Evolutionary conservation across 1,140 invertebrate species (phyloP).

Genomic region (Eriosoma lanigerum): DNA sequence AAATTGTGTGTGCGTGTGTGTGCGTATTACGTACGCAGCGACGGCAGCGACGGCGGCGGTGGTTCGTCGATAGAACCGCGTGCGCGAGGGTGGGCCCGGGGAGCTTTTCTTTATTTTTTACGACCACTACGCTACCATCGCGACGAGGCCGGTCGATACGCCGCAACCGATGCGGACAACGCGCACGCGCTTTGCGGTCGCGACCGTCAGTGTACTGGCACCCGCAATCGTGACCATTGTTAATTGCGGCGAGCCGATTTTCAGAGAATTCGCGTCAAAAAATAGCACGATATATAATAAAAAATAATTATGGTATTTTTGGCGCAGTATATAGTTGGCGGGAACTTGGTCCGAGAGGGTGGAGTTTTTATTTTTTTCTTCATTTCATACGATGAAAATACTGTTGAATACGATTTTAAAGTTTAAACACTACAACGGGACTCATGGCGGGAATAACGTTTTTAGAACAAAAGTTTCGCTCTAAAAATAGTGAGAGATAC

Average conservation of each 20-base stretch:
- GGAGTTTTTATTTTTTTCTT: too few relatives aligned
- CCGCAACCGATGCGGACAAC: background rate
- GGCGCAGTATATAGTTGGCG: too few relatives aligned
- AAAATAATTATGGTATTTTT: too few relatives aligned
- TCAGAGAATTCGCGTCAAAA: background rate
- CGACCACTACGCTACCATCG: background rate
- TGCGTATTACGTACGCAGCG: background rate
- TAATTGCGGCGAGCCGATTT: conserved; percentile 6
- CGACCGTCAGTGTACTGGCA: too few relatives aligned
- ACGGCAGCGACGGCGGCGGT: conserved; percentile 13
- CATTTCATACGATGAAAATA: too few relatives aligned
- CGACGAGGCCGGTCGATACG: conserved; percentile 41
- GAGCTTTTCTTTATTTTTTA: conserved; percentile 29
- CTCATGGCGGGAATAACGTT: too few relatives aligned
- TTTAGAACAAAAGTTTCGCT: too few relatives aligned
- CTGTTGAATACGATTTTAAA: too few relatives aligned
- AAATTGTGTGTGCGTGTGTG: background rate
- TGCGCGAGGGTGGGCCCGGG: conserved; percentile 23
- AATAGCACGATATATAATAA: too few relatives aligned
- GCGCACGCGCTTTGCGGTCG: conserved; percentile 23
- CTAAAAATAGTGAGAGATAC: too few relatives aligned
- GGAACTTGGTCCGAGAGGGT: too few relatives aligned
- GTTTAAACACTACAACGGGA: too few relatives aligned
- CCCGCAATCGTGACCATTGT: background rate
- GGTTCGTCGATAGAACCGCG: background rate